Conservation (phyloP, 2,888 invertebrate species). For the Elegia similella region DNA sequence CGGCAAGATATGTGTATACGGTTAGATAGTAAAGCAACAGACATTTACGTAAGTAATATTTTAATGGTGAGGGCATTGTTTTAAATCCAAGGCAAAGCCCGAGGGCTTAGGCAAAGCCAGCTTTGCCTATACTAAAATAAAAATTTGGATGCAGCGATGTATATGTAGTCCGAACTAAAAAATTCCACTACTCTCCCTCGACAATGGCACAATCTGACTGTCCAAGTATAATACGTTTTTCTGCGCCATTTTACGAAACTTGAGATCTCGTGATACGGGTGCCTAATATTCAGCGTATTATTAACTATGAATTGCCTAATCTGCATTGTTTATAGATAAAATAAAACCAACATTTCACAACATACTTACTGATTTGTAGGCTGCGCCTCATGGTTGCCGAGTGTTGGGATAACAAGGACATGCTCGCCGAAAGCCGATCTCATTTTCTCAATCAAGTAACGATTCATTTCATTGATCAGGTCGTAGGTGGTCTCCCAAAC, state of each 20-base stretch:
- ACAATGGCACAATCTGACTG: too few species aligned
- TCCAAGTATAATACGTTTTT: too few species aligned
- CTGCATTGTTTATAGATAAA: background rate
- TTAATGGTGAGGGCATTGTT: too few species aligned
- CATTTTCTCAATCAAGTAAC: slow-evolving; percentile 75
- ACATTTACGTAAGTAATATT: too few species aligned
- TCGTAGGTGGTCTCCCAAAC: slow-evolving; percentile 91
- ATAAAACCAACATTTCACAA: background rate
- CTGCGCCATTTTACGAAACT: background rate
- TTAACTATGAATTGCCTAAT: background rate
- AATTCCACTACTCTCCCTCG: too few species aligned
- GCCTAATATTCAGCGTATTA: background rate
- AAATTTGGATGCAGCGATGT: too few species aligned
- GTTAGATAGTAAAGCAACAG: too few species aligned
- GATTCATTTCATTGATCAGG: slow-evolving; percentile 82
- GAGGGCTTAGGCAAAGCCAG: too few species aligned
- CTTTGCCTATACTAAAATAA: too few species aligned
- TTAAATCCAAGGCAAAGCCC: too few species aligned
- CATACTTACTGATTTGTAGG: slow-evolving; percentile 89
- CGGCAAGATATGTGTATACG: too few species aligned
- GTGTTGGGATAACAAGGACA: slow-evolving; percentile 84
- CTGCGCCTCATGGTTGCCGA: slow-evolving; percentile 93
- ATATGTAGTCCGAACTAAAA: too few species aligned
- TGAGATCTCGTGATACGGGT: background rate
- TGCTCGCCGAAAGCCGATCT: slow-evolving; percentile 79